phyloP scores from a whole-genome alignment of 2,797 vertebrate species.

The Darevskia nairensis region DNA sequence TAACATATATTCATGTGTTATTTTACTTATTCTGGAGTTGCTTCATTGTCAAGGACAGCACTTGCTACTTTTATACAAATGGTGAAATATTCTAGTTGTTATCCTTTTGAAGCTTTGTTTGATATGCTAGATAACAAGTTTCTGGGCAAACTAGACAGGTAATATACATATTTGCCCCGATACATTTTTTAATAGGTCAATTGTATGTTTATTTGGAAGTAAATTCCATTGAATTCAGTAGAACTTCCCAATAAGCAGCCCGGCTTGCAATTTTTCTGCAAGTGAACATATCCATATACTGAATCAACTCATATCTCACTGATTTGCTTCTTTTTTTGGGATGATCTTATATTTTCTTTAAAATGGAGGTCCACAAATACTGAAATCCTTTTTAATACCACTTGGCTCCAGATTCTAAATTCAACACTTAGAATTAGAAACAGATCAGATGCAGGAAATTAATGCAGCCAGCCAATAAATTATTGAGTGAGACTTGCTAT shows the following conservation, averaged over 20 bases:
- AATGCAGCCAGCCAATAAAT: conserved; percentile 71
- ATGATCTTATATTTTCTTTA: conserved; percentile 15
- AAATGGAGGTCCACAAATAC: conserved; percentile 29
- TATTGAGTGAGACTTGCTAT: conserved; percentile 57
- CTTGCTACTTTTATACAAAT: conserved; percentile 14
- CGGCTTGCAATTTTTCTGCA: conserved; percentile 10
- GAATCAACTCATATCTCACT: not conserved
- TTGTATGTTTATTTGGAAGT: conserved; percentile 7
- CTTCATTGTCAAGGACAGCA: conserved; percentile 63
- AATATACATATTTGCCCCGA: conserved; percentile 28
- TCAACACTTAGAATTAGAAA: conserved; percentile 62
- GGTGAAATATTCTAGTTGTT: not conserved
- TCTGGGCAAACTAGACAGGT: not conserved
- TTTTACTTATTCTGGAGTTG: conserved; percentile 68
- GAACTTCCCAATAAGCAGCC: not conserved
- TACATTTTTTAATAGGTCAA: not conserved
- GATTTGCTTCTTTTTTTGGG: conserved; percentile 10
- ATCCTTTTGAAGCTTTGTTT: conserved; percentile 23
- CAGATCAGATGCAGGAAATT: conserved; percentile 67
- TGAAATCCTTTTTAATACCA: conserved; percentile 7
- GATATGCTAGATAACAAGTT: not conserved
- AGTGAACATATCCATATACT: conserved; percentile 34
- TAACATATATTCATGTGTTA: conserved; percentile 68
- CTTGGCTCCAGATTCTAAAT: conserved; percentile 51
- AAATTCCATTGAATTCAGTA: not conserved